These are phyloP conservation scores for Cinara cedri DNA, from an alignment of 2,888 invertebrate species.

Conservation along the genomic window DNA sequence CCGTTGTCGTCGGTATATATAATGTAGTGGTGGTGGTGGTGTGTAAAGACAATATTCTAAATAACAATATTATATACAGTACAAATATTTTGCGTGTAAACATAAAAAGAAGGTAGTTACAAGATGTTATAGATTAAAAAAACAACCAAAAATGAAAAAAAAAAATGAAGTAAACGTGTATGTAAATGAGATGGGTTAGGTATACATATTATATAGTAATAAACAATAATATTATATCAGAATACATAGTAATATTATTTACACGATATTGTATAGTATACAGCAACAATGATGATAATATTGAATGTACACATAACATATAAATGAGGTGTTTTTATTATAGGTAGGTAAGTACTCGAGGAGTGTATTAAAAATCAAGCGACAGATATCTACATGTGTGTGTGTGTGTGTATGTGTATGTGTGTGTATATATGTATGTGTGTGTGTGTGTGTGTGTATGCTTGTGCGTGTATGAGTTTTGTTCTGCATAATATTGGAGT, in stretches of 20 bases:
- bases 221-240: not conserved
- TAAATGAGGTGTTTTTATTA: slow-evolving; percentile 18
- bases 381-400: slow-evolving; percentile 22
- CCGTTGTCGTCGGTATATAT: not conserved
- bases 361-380: slow-evolving; percentile 42
- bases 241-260: too few species aligned
- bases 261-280: not conserved
- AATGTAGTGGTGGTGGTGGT: too few species aligned
- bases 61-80: slow-evolving; percentile 1
- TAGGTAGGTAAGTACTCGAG: too few species aligned
- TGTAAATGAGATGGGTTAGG: not conserved
- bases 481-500: too few species aligned
- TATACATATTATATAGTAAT: not conserved
- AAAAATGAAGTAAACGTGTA: slow-evolving; percentile 14
- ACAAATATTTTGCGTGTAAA: not conserved
- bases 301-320: not conserved
- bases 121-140: not conserved
- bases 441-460: not conserved
- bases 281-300: not conserved
- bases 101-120: slow-evolving; percentile 3
- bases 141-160: not conserved
- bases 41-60: not conserved
- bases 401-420: not conserved
- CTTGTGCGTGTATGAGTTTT: not conserved
- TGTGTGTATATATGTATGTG: not conserved